A percentile compares a stretch with the other conserved stretches of the same genome.
phyloP scores from a whole-genome alignment of 2,888 invertebrate genomes.

The Phaedon cochleariae region DNA sequence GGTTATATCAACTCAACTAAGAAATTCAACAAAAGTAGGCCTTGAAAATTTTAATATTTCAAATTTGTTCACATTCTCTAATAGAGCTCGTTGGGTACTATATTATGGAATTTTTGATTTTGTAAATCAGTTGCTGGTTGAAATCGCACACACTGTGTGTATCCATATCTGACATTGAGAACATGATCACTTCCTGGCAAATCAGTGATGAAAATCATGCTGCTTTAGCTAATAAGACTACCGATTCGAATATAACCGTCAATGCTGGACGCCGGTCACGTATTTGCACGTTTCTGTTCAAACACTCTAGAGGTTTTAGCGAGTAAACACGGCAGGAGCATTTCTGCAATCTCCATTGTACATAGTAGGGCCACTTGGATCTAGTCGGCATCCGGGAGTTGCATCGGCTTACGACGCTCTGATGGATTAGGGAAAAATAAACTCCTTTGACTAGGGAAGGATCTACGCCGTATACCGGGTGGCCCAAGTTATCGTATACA shows the following conservation, averaged over 20 bases:
- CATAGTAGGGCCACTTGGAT: neutral
- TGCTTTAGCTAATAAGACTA: neutral
- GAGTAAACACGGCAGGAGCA: neutral
- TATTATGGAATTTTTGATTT: too few species aligned
- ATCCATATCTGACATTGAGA: too few species aligned
- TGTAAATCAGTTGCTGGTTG: too few species aligned
- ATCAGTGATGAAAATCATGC: neutral
- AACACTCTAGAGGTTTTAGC: neutral
- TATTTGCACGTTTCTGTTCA: neutral
- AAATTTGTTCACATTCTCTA: too few species aligned
- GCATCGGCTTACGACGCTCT: neutral
- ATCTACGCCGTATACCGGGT: neutral
- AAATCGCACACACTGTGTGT: too few species aligned
- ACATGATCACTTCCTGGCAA: too few species aligned
- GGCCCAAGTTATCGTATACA: too few species aligned
- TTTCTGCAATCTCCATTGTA: neutral
- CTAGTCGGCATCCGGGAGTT: neutral
- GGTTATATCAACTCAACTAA: too few species aligned
- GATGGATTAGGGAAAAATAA: neutral
- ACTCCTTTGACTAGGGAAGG: neutral
- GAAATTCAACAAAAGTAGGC: too few species aligned
- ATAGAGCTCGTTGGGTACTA: too few species aligned
- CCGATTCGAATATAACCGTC: neutral
- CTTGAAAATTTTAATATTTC: too few species aligned
- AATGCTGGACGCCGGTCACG: neutral